phyloP scores from a whole-genome alignment of 2,797 vertebrate genomes.

The Malurus splendens region DNA sequence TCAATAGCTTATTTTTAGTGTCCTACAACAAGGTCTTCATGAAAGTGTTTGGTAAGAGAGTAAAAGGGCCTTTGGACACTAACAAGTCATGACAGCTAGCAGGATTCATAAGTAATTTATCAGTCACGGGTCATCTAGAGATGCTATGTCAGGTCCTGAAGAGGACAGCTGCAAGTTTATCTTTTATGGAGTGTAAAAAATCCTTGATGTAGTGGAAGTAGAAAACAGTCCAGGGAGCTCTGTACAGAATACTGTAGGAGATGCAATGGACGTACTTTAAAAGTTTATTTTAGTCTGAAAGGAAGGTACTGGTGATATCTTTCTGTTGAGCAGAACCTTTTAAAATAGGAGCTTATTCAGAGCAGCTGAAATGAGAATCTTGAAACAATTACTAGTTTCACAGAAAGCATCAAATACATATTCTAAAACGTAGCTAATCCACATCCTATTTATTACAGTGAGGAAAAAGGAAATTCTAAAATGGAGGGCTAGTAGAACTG shows the following conservation, averaged over 20 bases:
- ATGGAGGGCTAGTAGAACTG: neutral
- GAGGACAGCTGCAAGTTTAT: neutral
- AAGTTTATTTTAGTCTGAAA: neutral
- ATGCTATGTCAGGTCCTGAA: slow-evolving; percentile 23
- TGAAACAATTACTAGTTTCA: neutral
- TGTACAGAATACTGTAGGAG: neutral
- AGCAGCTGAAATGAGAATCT: neutral
- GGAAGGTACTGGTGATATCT: neutral
- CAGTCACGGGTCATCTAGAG: slow-evolving; percentile 31
- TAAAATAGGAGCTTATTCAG: neutral
- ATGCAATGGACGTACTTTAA: neutral
- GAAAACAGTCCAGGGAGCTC: neutral
- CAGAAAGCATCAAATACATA: neutral
- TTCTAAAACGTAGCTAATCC: neutral
- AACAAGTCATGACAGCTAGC: slow-evolving; percentile 51
- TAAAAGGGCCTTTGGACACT: slow-evolving; percentile 22
- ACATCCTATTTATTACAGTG: neutral
- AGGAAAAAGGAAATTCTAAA: neutral
- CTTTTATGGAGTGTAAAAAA: slow-evolving; percentile 17
- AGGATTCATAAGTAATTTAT: slow-evolving; percentile 47
- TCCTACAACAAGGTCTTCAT: neutral
- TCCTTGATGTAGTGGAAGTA: neutral
- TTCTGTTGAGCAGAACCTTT: neutral
- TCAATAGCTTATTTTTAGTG: neutral
- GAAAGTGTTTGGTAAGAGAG: neutral